Percentiles rank a stretch among this genome's conserved stretches.
Evolutionary conservation across 37 sponge, comb jelly and placozoan species (phyloP).

Genomic region (Halisarca cf. caerulea): DNA sequence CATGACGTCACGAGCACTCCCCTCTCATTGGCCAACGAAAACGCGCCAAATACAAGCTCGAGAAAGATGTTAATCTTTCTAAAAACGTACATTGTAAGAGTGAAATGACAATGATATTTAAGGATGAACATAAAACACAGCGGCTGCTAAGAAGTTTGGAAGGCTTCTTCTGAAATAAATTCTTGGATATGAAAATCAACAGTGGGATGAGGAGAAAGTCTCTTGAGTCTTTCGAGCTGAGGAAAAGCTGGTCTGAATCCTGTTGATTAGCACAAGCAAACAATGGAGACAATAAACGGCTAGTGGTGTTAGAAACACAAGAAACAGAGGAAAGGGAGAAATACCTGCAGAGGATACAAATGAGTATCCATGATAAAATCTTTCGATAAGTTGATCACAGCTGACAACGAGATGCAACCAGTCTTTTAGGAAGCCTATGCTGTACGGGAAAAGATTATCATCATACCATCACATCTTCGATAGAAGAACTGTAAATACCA

Average conservation of each 20-base stretch:
- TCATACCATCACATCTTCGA: background rate
- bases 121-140: no score
- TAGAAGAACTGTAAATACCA: background rate
- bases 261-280: background rate
- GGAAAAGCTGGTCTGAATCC: constrained; percentile 8
- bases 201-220: background rate
- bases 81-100: no score
- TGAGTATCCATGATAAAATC: background rate
- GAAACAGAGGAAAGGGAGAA: no score
- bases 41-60: no score
- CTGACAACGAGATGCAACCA: background rate
- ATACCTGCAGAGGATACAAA: constrained; percentile 6
- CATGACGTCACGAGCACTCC: no score
- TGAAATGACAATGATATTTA: no score
- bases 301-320: background rate
- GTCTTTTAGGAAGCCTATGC: constrained; percentile 1
- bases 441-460: background rate
- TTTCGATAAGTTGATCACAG: background rate
- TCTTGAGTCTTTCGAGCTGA: constrained; percentile 4
- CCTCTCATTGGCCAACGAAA: no score
- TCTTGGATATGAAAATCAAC: background rate
- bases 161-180: background rate
- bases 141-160: background rate
- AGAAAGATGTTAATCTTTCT: no score
- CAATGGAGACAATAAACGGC: background rate